Percentiles rank a stretch among this genome's conserved stretches.
These are phyloP conservation scores for Clinocottus analis DNA, from an alignment of 2,113 vertebrate genomes.

Conservation along the genomic window DNA sequence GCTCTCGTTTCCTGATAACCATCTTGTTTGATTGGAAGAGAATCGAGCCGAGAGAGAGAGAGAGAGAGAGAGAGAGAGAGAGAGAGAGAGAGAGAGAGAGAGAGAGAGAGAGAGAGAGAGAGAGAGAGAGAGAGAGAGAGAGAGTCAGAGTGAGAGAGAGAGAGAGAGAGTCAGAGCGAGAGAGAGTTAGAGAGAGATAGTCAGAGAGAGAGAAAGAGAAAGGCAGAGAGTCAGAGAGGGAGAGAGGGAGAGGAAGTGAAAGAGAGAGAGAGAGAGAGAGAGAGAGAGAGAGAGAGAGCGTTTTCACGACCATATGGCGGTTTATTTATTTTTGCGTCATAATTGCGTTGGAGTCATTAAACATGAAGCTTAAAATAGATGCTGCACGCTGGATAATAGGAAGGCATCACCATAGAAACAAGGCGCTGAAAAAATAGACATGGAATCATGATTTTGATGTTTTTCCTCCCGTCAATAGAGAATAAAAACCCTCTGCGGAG, in stretches of 20 bases:
- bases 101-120: too few relatives aligned
- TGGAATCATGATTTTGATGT: background rate
- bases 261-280: too few relatives aligned
- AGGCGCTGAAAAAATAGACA: background rate
- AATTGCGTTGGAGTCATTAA: background rate
- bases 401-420: constrained; percentile 53
- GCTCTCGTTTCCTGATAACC: background rate
- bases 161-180: background rate
- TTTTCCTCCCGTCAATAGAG: background rate
- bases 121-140: background rate
- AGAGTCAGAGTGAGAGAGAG: background rate
- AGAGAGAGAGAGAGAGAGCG: background rate
- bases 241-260: background rate
- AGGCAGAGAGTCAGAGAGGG: background rate
- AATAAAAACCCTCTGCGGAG: background rate
- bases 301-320: background rate
- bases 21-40: background rate
- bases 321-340: background rate
- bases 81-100: too few relatives aligned
- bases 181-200: too few relatives aligned
- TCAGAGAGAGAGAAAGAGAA: background rate
- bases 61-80: too few relatives aligned
- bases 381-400: background rate
- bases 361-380: constrained; percentile 24
- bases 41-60: background rate